Evolutionary conservation across 2,797 vertebrate species (phyloP).

Genomic region (Buceros bicornis): DNA sequence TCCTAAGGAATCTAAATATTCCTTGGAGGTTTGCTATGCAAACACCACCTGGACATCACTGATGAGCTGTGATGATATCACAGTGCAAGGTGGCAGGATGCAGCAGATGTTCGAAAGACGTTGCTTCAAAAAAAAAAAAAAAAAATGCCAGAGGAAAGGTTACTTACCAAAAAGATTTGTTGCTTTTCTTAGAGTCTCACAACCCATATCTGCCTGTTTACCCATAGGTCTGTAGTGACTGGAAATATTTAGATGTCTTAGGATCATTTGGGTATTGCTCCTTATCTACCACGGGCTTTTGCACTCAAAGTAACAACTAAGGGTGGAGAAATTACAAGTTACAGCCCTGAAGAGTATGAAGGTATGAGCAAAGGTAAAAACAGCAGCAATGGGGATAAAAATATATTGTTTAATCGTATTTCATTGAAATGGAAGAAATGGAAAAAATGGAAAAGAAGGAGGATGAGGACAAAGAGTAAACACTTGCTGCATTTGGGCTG

Average conservation of each 20-base stretch:
- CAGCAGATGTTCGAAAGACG: conserved; percentile 7
- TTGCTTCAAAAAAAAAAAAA: not conserved
- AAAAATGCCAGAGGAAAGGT: not conserved
- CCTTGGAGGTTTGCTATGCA: not conserved
- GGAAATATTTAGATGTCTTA: not conserved
- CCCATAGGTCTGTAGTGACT: not conserved
- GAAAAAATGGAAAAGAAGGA: not conserved
- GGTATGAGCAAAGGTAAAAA: not conserved
- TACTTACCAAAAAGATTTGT: not conserved
- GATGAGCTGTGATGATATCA: not conserved
- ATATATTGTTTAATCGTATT: not conserved
- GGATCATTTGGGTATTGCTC: not conserved
- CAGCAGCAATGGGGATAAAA: not conserved
- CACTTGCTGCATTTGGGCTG: not conserved
- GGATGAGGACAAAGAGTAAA: not conserved
- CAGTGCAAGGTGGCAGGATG: not conserved
- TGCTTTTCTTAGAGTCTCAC: not conserved
- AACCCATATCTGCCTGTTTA: not conserved
- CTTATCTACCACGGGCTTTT: not conserved
- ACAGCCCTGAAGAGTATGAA: not conserved
- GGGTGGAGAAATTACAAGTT: not conserved
- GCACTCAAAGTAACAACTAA: not conserved
- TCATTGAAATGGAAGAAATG: not conserved
- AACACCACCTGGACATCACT: not conserved
- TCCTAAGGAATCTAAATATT: not conserved